Evolutionary conservation across 2,113 vertebrate genomes (phyloP).

Genomic region (Onychorhynchus coronatus): DNA sequence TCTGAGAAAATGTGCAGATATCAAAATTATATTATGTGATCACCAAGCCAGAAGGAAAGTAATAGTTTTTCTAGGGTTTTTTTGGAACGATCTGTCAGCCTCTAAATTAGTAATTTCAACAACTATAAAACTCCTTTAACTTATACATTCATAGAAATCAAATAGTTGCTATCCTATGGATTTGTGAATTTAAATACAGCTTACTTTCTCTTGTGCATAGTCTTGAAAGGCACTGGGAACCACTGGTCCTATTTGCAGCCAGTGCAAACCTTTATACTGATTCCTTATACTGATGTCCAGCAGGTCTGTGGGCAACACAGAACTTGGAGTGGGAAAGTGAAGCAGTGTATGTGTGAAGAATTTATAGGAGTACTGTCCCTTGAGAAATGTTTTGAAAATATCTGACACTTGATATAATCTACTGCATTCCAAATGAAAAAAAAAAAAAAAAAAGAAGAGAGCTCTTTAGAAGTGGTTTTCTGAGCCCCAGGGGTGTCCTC

Average conservation of each 20-base stretch:
- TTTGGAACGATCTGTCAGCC: background rate
- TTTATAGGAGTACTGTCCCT: background rate
- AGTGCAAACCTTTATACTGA: background rate
- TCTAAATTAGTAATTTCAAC: background rate
- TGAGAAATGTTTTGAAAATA: constrained; percentile 22
- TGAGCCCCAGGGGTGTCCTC: constrained; percentile 51
- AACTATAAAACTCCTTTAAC: background rate
- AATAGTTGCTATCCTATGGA: background rate
- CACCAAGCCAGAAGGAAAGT: background rate
- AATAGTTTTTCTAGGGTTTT: background rate
- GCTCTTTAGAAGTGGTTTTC: constrained; percentile 4
- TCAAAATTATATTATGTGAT: background rate
- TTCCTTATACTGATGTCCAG: too few species aligned
- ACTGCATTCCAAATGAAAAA: background rate
- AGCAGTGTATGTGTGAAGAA: background rate
- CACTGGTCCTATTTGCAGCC: background rate
- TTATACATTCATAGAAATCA: background rate
- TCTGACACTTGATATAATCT: constrained; percentile 24
- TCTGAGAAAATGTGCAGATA: background rate
- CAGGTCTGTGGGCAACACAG: background rate
- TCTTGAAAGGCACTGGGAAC: background rate
- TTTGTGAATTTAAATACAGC: background rate
- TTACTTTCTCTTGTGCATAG: background rate
- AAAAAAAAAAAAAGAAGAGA: background rate
- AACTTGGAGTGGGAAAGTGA: background rate